Evolutionary conservation across 2,113 vertebrate genomes (phyloP), one percentile per base, ranked within the genome.

Genomic region (Nycticebus coucang): DNA sequence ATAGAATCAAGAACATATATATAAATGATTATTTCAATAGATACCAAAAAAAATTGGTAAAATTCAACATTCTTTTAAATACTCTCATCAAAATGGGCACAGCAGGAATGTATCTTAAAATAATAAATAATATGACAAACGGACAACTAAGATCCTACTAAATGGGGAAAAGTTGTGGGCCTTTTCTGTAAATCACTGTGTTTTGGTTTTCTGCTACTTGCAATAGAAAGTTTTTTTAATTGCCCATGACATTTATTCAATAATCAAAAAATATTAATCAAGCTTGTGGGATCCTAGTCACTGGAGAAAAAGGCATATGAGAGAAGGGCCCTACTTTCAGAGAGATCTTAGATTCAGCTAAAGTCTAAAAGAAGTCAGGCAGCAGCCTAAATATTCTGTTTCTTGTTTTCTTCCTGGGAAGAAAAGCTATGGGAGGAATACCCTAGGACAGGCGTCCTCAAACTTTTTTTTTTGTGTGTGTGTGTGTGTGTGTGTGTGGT

Each of bases 151-250:
- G 11, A 64, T 28, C 24, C 26, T 64, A 64, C 62, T 28, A 12
- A 64, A 64, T 1, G 4, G 62, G 62, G 62, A 13, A 64, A 64
- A 64, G 24, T 26, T 62, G 60, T 28, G 28, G 26, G 26, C 10
- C 62, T 64, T 64, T 64, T 26, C 62, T 64, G 24, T 59, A 90
- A 77, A 37, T 74, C 26, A 60, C n/a, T 87, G 9, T 15, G 55
- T 87, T 92, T 78, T 22, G 66, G 11, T 72, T 83, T 95, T 95
- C 80, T 87, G 45, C 30, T 55, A 13, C 17, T 86, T 79, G 14
- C 21, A 71, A 6, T 66, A 41, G 37, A 74, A 79, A 83, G 21
- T 71, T 71, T 75, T 83, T 26, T 12, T 93, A 79, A 74, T 11
- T 97, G 14, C 4, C 68, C 26, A 18, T 80, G 33, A 2, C 55